Evolutionary conservation across 2,113 vertebrate species (phyloP), one percentile per base, ranked within the genome.

Genomic region (Pantherophis guttatus): DNA sequence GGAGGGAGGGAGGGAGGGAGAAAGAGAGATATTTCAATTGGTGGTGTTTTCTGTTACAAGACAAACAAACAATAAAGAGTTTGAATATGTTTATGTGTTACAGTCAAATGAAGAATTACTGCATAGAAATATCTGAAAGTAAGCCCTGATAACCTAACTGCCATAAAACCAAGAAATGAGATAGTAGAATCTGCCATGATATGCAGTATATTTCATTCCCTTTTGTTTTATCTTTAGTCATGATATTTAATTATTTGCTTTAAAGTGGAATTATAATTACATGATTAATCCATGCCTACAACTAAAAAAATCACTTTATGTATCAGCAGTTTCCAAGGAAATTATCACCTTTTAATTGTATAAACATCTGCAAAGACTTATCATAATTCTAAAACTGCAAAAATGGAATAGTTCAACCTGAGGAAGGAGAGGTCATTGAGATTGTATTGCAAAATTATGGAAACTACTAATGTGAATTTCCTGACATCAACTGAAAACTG

Each of bases 201-300:
- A 95, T 70, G 29, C 13, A 33, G 13, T 93, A 81, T 81, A 44
- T 81, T 44, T 39, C 8, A 81, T 81, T 94, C 92, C 94, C 96
- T 96, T 94, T 90, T 92, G 1, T 96, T 96, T 96, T 96, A 95
- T 94, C 91, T 94, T 96, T 96, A 96, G 96, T 94, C 91, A 91
- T 94, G 93, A 96, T 97, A 96, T 97, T 96, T 92, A 96, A 95
- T 96, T 96, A 96, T 97, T 96, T 97, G 88, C 93, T 96, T 95
- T 95, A 95, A 96, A 96, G 81, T 93, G 86, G 95, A 96, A 96
- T 93, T 96, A 96, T 96, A 97, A 97, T 95, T 95, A 94, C 5
- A 54, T 96, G 94, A 96, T 95, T 95, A 96, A 96, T 96, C 53
- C 93, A 92, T 91, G 92, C 29, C 92, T 94, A 53, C 54, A 93